Evolutionary conservation across 1,140 invertebrate genomes (phyloP), one percentile per base, ranked within the genome.

Genomic region (Cotesia vestalis): DNA sequence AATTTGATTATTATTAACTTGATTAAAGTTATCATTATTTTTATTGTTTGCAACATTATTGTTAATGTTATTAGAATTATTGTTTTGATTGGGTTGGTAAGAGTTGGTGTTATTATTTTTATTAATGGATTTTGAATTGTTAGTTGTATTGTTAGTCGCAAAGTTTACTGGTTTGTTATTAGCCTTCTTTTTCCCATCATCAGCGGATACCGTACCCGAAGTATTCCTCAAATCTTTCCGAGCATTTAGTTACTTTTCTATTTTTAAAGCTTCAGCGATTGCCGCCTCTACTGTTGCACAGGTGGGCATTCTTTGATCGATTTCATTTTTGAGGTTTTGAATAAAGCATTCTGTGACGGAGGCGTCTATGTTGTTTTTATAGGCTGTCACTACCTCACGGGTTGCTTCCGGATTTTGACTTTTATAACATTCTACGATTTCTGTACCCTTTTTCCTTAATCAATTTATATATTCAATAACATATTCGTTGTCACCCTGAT

Each of bases 291-390:
- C 35, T 6, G 35, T 62, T 4, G 0, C 67, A 59, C 27, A 71
- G 34, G 20, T 2, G 9, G 69, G 53, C 71, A 73, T 69, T n/a
- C 71, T 66, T 17, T 69, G 46, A 40, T 73, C 71, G 1, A 73
- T 73, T 55, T 73, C 60, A 40, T 61, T 52, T 55, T 20, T 68
- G 1, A 73, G 40, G 0, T 63, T 63, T 69, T 61, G 38, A 14
- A 36, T 14, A 40, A 73, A 73, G 57, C 71, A 73, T 53, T 64
- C 11, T n/a, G 62, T 38, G 20, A 71, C 35, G 4, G 51, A 14
- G 17, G 14, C 20, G 6, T 64, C 69, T 34, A 57, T 9, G 6
- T 17, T 14, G 4, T 60, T 20, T 27, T 62, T 60, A 40, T n/a
- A 61, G 0, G 1, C n/a, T 62, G 51, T n/a, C 3, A 62, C 4